Base-by-base conservation (phyloP, 2,113 vertebrate species). In the Elgaria multicarinata region DNA sequence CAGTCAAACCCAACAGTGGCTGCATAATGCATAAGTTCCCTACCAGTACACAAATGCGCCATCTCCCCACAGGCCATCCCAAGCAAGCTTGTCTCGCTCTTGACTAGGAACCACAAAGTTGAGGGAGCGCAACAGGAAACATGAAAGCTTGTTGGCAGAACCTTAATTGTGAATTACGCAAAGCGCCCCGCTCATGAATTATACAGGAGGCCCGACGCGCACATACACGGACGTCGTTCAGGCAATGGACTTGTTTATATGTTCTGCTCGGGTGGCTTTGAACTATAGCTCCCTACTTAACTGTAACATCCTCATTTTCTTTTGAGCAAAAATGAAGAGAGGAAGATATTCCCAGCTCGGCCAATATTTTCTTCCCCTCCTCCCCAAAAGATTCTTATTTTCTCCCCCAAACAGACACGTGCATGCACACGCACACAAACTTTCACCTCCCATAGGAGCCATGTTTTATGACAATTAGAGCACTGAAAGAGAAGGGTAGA, bases 21-120 rank as follows among this genome's bases (percentile, higher is more conserved):
- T 91, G 91, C 85, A 89, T 95, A 96, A 95, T 94, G 94, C 94
- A 93, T 91, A 44, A 93, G 74, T 80, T 91, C 87, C 0, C 75
- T 44, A 46, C 42, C 6, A 36, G 85, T n/a, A 76, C 69, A 92
- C 75, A 90, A 92, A 94, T 58, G 6, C 87, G 0, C 46, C 86
- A 46, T 88, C 79, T 90, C 92, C 78, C 3, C 0, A 81, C 87
- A 84, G 91, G 87, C 91, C 92, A 87, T 87, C 92, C 94, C 79
- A 31, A 46, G 26, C 53, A 8, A 31, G 91, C 42, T 24, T 28
- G 0, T 26, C 28, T 24, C 72, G 86, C 33, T 78, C n/a, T 53
- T 66, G 58, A 0, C 89, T 2, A 24, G 77, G 72, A 93, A 87
- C 53, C 44, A 9, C 64, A 39, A 85, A 80, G 39, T 78, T 90